Evolutionary conservation across 2,888 invertebrate species (phyloP), one percentile per base, ranked within the genome.

Genomic region (Schrankia costaestrigalis): DNA sequence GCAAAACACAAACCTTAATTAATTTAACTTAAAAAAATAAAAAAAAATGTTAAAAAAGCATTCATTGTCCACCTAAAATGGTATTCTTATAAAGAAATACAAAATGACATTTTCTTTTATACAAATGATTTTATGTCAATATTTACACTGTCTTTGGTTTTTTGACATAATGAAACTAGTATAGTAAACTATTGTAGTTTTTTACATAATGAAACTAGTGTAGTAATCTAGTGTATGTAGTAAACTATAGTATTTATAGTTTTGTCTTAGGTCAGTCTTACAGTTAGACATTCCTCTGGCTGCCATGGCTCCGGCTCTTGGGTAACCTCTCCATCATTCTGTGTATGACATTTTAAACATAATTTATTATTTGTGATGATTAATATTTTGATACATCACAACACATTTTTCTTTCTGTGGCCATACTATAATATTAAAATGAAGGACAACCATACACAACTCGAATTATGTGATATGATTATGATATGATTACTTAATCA

Each of bases 251-350:
- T n/a, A n/a, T 39, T 39, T 52, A 42, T 57, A 49, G 41, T 51
- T 54, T 41, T 27, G 31, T 18, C 14, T 35, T 36, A 22, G 50
- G 53, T 53, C 52, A 44, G 46, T 63, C 79, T 78, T 79, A 79
- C 78, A 53, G 62, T 45, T 25, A 59, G 51, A 35, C 46, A 35
- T 13, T 68, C 68, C 46, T 55, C 59, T 22, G 65, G 71, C 58
- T 56, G 71, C 62, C 67, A 41, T 28, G 65, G 56, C 27, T 67
- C 54, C 26, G 55, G 56, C 40, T 75, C 78, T 31, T 64, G 65
- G 37, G 75, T 54, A 28, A 71, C 42, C 31, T 83, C 79, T 33
- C 55, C 77, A 48, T 81, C 82, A 31, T 84, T 84, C 82, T 84
- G 78, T 69, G 49, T 66, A 55, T 52, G n/a, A n/a, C n/a, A n/a